These are phyloP conservation scores for Microtus obscurus DNA, from an alignment of 2,797 vertebrate genomes.

Conservation along the genomic window DNA sequence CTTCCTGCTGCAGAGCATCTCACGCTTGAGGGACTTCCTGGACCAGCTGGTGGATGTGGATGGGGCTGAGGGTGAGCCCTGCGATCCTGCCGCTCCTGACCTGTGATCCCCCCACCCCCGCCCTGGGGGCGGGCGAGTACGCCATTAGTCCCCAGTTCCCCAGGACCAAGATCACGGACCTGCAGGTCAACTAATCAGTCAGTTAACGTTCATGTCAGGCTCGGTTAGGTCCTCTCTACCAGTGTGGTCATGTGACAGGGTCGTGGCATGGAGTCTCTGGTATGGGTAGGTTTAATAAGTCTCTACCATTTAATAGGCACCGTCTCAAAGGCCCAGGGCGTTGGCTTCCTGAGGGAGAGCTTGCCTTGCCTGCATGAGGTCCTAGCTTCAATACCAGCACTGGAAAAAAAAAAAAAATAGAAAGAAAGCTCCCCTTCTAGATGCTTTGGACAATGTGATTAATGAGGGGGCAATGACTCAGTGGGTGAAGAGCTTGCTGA, in stretches of 20 bases:
- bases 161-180: not conserved
- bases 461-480: not conserved
- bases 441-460: too few relatives aligned
- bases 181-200: not conserved
- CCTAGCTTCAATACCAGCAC: not conserved
- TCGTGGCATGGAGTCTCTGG: not conserved
- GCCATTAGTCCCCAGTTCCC: not conserved
- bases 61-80: constrained; percentile 89
- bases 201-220: not conserved
- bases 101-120: not conserved
- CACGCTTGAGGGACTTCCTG: constrained; percentile 92
- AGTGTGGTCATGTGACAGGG: not conserved
- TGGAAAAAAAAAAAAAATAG: not conserved
- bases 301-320: not conserved
- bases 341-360: too few relatives aligned
- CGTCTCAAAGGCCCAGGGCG: not conserved
- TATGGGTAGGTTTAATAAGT: fast-evolving
- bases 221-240: not conserved
- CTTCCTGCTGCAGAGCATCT: constrained; percentile 92
- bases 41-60: constrained; percentile 93
- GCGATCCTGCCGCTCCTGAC: too few relatives aligned
- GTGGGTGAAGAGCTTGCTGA: too few relatives aligned
- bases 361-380: not conserved
- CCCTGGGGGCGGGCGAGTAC: too few relatives aligned
- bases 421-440: not conserved